Percentiles rank a stretch among this genome's conserved stretches.
Evolutionary conservation across 2,888 invertebrate genomes (phyloP).

Genomic region (Stenoptilia bipunctidactyla): DNA sequence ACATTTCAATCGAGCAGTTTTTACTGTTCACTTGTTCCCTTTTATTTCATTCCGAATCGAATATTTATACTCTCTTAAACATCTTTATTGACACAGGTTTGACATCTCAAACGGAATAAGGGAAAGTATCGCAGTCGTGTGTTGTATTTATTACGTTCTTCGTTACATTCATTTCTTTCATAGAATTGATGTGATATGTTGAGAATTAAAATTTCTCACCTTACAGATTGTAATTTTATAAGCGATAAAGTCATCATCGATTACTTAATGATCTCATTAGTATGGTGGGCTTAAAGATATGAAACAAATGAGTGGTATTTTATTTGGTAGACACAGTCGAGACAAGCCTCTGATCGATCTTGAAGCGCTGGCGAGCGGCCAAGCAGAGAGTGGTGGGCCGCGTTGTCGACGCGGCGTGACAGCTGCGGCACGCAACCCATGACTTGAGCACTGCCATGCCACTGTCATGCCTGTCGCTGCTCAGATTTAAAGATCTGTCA

Average conservation of each 20-base stretch:
- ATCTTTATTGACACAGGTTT: slow-evolving; percentile 63
- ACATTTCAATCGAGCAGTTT: slow-evolving; percentile 64
- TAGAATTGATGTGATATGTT: background rate
- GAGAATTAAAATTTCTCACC: background rate
- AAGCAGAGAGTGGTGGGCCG: slow-evolving; percentile 67
- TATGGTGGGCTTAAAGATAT: slow-evolving; percentile 50
- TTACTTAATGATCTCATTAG: slow-evolving; percentile 41
- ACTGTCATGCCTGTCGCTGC: slow-evolving; percentile 27
- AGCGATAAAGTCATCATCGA: background rate
- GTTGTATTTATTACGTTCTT: slow-evolving; percentile 34
- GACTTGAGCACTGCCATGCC: slow-evolving; percentile 41
- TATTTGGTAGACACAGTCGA: slow-evolving; percentile 67
- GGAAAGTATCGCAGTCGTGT: slow-evolving; percentile 33
- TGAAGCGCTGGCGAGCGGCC: slow-evolving; percentile 55
- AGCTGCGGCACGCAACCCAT: slow-evolving; percentile 67
- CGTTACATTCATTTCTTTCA: slow-evolving; percentile 8
- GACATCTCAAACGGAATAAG: slow-evolving; percentile 45
- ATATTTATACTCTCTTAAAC: slow-evolving; percentile 64
- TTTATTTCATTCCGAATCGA: slow-evolving; percentile 42
- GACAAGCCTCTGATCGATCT: slow-evolving; percentile 62
- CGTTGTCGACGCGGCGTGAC: slow-evolving; percentile 55
- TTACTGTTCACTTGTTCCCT: slow-evolving; percentile 49
- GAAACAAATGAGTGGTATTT: slow-evolving; percentile 64
- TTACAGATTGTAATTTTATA: no score
- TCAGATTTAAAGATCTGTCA: slow-evolving; percentile 24